A percentile compares a stretch with the other conserved stretches of the same genome.
Conservation (phyloP, 1,140 invertebrate genomes). For the Pemphigus obesinymphae region DNA sequence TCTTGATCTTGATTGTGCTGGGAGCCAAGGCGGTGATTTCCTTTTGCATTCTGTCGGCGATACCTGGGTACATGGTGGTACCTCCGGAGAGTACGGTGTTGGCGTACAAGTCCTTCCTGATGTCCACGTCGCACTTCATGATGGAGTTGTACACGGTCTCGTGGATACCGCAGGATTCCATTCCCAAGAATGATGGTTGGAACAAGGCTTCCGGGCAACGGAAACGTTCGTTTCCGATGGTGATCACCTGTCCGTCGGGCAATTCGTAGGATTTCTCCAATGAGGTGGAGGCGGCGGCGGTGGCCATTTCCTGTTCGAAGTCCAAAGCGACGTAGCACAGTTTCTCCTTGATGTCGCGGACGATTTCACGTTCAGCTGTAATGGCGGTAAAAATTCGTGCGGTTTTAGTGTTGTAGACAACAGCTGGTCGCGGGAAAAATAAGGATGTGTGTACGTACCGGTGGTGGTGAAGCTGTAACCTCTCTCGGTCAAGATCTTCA, state of each 20-base stretch:
- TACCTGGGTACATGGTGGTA: constrained; percentile 72
- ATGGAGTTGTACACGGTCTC: constrained; percentile 85
- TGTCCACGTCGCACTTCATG: constrained; percentile 85
- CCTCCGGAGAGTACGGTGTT: constrained; percentile 69
- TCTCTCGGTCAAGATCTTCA: constrained; percentile 83
- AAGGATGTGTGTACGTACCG: constrained; percentile 48
- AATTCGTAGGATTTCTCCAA: constrained; percentile 80
- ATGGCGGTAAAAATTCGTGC: not conserved
- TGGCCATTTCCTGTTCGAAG: constrained; percentile 86
- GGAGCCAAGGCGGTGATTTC: constrained; percentile 75
- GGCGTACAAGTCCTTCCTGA: constrained; percentile 71
- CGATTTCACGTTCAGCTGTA: constrained; percentile 92
- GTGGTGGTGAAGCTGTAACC: constrained; percentile 67
- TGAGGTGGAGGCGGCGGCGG: constrained; percentile 70
- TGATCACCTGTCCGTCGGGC: constrained; percentile 72
- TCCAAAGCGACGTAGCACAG: constrained; percentile 77
- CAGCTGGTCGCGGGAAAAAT: too few species aligned
- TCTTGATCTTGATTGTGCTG: constrained; percentile 86
- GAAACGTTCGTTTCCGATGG: constrained; percentile 84
- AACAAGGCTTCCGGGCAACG: constrained; percentile 80
- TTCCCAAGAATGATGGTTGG: constrained; percentile 74
- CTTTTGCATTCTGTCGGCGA: constrained; percentile 78
- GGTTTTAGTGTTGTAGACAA: not conserved
- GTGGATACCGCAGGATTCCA: constrained; percentile 78
- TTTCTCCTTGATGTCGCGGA: constrained; percentile 92